Evolutionary conservation across 2,113 vertebrate species (phyloP).

Genomic region (Amazona vittata): DNA sequence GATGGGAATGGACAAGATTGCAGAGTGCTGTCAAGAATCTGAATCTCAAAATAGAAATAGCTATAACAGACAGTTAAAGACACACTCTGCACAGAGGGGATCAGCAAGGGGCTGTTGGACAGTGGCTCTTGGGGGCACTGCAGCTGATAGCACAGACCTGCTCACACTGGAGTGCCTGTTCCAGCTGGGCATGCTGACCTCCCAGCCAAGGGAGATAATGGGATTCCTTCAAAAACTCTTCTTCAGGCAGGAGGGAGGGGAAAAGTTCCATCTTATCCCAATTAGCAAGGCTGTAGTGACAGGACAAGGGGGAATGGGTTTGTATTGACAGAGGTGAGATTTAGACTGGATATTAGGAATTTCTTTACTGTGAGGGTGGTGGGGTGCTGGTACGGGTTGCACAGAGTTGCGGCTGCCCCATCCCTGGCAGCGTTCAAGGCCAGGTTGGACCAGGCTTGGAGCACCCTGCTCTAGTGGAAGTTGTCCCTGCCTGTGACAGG

Average conservation of each 20-base stretch:
- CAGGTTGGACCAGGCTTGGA: neutral
- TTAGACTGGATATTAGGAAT: neutral
- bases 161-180: fast-evolving
- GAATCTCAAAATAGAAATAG: neutral
- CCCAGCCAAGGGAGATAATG: neutral
- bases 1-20: neutral
- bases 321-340: neutral
- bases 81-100: too few relatives aligned
- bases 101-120: neutral
- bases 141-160: neutral
- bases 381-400: neutral
- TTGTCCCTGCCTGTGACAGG: neutral
- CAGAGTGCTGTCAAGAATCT: neutral
- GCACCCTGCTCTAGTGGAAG: neutral
- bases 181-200: fast-evolving
- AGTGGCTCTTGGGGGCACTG: neutral
- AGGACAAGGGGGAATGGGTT: neutral
- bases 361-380: neutral
- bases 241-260: neutral
- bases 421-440: neutral
- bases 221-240: neutral
- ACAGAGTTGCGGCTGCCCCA: neutral
- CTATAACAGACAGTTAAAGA: neutral
- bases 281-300: neutral
- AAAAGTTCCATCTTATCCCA: fast-evolving